phyloP scores from a whole-genome alignment of 2,113 vertebrate species.

The Mesembrinibis cayennensis region DNA sequence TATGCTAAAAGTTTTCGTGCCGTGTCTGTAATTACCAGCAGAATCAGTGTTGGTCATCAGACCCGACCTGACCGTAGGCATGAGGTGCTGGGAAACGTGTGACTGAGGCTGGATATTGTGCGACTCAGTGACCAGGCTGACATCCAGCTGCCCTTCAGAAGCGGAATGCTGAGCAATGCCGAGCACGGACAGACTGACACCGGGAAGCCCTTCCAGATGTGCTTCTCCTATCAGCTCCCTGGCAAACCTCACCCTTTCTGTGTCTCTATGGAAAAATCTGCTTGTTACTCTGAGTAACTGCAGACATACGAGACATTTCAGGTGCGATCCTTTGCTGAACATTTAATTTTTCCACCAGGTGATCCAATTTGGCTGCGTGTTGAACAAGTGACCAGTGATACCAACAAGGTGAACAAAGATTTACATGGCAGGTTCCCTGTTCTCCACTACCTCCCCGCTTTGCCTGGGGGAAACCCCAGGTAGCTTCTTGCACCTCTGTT shows the following conservation, averaged over 20 bases:
- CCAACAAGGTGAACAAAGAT: not conserved
- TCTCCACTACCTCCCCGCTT: not conserved
- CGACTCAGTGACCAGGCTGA: not conserved
- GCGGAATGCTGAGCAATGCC: not conserved
- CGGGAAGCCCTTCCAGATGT: not conserved
- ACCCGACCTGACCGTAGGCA: not conserved
- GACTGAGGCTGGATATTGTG: not conserved
- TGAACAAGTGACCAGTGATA: not conserved
- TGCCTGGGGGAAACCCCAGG: not conserved
- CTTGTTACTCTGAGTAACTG: not conserved
- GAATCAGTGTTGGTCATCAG: not conserved
- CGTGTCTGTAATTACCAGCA: not conserved
- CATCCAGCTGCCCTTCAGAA: not conserved
- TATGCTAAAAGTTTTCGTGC: not conserved
- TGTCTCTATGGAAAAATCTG: not conserved
- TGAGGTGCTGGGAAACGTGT: not conserved
- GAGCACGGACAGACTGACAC: not conserved
- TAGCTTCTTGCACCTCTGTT: not conserved
- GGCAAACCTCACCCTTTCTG: not conserved
- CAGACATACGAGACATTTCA: not conserved
- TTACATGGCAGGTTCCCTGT: not conserved
- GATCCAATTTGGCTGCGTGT: not conserved
- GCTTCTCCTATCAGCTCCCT: not conserved
- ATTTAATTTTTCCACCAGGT: not conserved
- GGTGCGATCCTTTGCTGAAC: not conserved